Conservation (phyloP, 2,888 invertebrate species). For the Catocala nupta region DNA sequence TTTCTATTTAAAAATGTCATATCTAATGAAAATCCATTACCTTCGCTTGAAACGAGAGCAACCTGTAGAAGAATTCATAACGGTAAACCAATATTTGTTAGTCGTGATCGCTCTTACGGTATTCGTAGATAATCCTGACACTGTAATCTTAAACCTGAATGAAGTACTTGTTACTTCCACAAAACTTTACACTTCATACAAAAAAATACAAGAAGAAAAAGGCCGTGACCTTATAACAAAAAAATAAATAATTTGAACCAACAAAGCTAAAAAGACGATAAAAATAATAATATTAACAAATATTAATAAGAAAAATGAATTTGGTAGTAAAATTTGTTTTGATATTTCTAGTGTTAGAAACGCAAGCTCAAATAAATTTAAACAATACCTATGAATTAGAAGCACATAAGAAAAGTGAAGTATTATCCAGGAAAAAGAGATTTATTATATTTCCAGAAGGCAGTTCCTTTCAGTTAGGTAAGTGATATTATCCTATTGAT, state of each 20-base stretch:
- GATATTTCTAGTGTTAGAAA: conserved; percentile 24
- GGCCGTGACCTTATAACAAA: neutral
- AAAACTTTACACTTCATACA: conserved; percentile 1
- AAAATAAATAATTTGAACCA: neutral
- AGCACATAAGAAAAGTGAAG: conserved; percentile 49
- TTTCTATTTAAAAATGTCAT: too few relatives aligned
- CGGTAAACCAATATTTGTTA: conserved; percentile 61
- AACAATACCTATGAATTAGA: conserved; percentile 42
- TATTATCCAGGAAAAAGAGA: conserved; percentile 85
- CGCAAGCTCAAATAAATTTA: conserved; percentile 24
- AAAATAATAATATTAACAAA: neutral
- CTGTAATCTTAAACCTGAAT: conserved; percentile 39
- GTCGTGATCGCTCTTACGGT: conserved; percentile 69
- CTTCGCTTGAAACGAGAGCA: conserved; percentile 35
- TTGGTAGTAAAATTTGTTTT: conserved; percentile 17
- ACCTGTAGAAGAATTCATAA: conserved; percentile 58
- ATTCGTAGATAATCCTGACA: conserved; percentile 45
- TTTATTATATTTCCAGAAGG: conserved; percentile 88
- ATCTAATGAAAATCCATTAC: too few relatives aligned
- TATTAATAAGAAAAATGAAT: conserved; percentile 23
- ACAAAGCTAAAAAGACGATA: neutral
- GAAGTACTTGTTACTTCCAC: conserved; percentile 21
- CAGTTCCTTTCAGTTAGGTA: conserved; percentile 88
- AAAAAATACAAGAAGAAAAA: conserved; percentile 1
- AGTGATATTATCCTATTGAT: conserved; percentile 42